These are phyloP conservation scores for Ophioninae sp. DNA, from an alignment of 2,888 invertebrate genomes.

Conservation along the genomic window DNA sequence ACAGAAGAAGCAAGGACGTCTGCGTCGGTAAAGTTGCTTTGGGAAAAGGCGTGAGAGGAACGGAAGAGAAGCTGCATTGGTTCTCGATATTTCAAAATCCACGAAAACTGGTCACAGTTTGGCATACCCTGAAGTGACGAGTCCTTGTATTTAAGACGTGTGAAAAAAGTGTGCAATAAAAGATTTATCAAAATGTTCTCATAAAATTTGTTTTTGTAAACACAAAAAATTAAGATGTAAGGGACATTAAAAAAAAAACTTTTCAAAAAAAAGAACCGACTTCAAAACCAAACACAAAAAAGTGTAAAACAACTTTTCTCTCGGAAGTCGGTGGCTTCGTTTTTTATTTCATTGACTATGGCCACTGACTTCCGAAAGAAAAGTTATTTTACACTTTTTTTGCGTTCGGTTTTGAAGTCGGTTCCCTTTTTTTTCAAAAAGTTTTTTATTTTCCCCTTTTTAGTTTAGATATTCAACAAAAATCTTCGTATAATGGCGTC, in stretches of 20 bases:
- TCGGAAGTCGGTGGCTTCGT: too few species aligned
- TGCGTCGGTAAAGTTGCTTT: slow-evolving; percentile 78
- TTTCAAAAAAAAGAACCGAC: too few species aligned
- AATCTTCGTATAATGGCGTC: too few species aligned
- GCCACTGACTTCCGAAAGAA: too few species aligned
- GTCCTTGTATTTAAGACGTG: slow-evolving; percentile 9
- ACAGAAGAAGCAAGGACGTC: slow-evolving; percentile 71
- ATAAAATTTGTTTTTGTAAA: neutral
- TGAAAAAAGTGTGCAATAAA: slow-evolving; percentile 36
- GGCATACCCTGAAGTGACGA: slow-evolving; percentile 78
- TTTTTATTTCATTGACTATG: too few species aligned
- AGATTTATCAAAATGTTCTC: neutral
- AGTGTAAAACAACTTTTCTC: too few species aligned
- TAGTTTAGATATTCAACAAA: too few species aligned
- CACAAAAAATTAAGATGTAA: neutral
- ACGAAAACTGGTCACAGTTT: slow-evolving; percentile 78
- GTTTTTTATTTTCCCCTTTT: too few species aligned
- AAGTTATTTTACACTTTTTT: too few species aligned
- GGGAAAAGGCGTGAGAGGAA: slow-evolving; percentile 78
- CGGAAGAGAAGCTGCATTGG: slow-evolving; percentile 78
- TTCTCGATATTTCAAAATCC: slow-evolving; percentile 79
- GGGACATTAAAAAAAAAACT: neutral
- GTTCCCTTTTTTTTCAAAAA: too few species aligned
- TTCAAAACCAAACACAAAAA: too few species aligned
- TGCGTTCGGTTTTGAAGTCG: too few species aligned